phyloP scores from a whole-genome alignment of 2,888 invertebrate genomes.

The Alsophila aescularia region DNA sequence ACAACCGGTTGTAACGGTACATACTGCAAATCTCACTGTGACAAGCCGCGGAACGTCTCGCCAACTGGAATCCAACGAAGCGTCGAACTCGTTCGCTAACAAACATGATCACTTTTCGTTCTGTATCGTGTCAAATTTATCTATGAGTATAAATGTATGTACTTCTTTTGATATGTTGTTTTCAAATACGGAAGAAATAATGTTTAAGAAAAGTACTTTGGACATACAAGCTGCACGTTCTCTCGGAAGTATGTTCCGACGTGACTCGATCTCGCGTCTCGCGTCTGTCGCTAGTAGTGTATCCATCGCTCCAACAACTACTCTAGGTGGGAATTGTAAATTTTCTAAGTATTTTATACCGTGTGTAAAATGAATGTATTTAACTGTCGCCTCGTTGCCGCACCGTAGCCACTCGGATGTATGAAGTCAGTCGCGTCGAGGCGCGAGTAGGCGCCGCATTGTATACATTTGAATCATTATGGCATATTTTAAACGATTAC shows the following conservation, averaged over 20 bases:
- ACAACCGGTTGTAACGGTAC: slow-evolving; percentile 65
- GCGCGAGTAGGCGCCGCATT: slow-evolving; percentile 40
- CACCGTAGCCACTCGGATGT: slow-evolving; percentile 54
- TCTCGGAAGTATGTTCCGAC: slow-evolving; percentile 65
- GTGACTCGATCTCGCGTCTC: slow-evolving; percentile 40
- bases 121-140: slow-evolving; percentile 70
- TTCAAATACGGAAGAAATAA: slow-evolving; percentile 74
- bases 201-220: slow-evolving; percentile 79
- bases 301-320: slow-evolving; percentile 60
- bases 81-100: slow-evolving; percentile 26
- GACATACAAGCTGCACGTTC: slow-evolving; percentile 78
- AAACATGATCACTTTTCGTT: slow-evolving; percentile 31
- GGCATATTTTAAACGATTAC: slow-evolving; percentile 67
- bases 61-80: slow-evolving; percentile 19
- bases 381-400: slow-evolving; percentile 57
- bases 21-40: slow-evolving; percentile 40
- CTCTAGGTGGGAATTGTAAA: slow-evolving; percentile 78
- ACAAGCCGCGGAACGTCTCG: slow-evolving; percentile 12
- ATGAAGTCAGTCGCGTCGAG: not conserved
- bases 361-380: slow-evolving; percentile 76
- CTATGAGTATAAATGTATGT: slow-evolving; percentile 64
- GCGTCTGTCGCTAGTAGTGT: slow-evolving; percentile 29
- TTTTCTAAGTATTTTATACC: slow-evolving; percentile 84
- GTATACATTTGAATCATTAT: slow-evolving; percentile 67
- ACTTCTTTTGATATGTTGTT: slow-evolving; percentile 80